Conservation (phyloP, 2,888 invertebrate genomes). For the Clivina fossor region DNA sequence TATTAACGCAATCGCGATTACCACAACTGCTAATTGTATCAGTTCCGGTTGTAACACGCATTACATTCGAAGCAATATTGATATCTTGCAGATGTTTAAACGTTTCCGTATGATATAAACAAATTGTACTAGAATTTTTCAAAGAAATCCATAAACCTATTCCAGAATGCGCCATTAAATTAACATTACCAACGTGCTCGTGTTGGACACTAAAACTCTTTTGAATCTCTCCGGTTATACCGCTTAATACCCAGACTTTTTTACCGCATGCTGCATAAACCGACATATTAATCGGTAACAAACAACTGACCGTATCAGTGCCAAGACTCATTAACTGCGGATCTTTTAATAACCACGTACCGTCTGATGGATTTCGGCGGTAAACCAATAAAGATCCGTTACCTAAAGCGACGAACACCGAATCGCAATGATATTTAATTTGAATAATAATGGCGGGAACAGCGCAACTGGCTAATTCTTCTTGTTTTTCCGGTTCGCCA, state of each 20-base stretch:
- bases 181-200: constrained; percentile 66
- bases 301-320: constrained; percentile 71
- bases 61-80: constrained; percentile 87
- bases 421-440: constrained; percentile 82
- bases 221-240: constrained; percentile 75
- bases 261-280: constrained; percentile 86
- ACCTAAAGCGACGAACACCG: constrained; percentile 83
- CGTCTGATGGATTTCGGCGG: constrained; percentile 66
- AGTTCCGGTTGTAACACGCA: constrained; percentile 64
- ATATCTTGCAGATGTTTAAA: constrained; percentile 93
- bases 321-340: constrained; percentile 73
- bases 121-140: constrained; percentile 84
- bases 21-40: constrained; percentile 52
- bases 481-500: constrained; percentile 82
- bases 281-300: constrained; percentile 80
- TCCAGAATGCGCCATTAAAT: constrained; percentile 88
- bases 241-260: constrained; percentile 81
- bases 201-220: constrained; percentile 74
- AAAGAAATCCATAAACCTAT: constrained; percentile 93
- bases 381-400: constrained; percentile 79
- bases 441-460: constrained; percentile 73
- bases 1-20: constrained; percentile 54
- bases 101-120: constrained; percentile 91
- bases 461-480: constrained; percentile 68
- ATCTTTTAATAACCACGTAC: constrained; percentile 73